Base-by-base conservation (phyloP, 2,797 vertebrate species). In the Neosilurus hyrtlii region DNA sequence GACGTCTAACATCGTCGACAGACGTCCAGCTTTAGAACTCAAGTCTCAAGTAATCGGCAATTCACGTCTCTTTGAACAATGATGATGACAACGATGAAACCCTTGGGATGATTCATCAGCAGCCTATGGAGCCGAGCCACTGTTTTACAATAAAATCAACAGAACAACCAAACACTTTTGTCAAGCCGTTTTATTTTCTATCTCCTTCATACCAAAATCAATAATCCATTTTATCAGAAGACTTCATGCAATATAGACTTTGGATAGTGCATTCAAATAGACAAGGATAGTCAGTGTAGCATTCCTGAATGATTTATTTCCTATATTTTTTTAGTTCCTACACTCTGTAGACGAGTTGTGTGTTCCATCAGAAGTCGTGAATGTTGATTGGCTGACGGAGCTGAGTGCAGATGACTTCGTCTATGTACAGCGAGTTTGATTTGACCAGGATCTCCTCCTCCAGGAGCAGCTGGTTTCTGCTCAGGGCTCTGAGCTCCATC, bases 391-490 rank as follows among this genome's bases (percentile, higher is more conserved):
- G 90, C 87, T 95, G 93, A 84, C 95, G 92, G 91, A 96, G 92
- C 88, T 94, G 94, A 88, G 89, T 83, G 77, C 97, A 98, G 79
- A 96, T 88, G 80, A 98, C 96, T 86, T 98, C 95, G 0, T 99
- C 97, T 0, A 97, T 95, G 85, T 97, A 98, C 52, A 99, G 86
- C 0, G 95, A 93, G 83, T 92, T 93, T 81, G 94, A 90, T 85
- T 98, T 98, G 68, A 94, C 88, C 59, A 94, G 89, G 73, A 98
- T 95, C 89, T 95, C 95, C 76, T 97, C 94, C 92, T 98, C 94
- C 89, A 99, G 92, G 51, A 93, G 90, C 54, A 97, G 89, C 89
- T 97, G 96, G 57, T 84, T 92, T 68, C 92, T 86, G 30, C 81
- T 84, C 85, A 99, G 90, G 0, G 90, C 91, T 85, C 92, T 94